These are phyloP conservation scores for Kudoa iwatai DNA, from an alignment of 30 jellyfish, hydroid and myxozoan species.

Conservation along the genomic window DNA sequence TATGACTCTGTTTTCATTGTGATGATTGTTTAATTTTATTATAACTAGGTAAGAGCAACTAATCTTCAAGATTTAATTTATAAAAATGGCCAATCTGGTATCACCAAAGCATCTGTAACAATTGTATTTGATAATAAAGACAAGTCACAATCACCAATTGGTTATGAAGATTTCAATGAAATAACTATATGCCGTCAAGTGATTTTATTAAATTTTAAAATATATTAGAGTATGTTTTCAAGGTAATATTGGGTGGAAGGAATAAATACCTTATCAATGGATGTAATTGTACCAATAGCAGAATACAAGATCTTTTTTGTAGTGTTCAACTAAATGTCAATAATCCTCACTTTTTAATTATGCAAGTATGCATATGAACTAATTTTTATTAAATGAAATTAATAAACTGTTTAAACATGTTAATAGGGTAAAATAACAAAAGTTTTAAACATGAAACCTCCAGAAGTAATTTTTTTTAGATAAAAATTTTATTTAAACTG, in stretches of 20 bases:
- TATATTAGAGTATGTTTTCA: background rate
- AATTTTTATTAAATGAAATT: no score
- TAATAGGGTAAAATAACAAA: constrained; percentile 62
- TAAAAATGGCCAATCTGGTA: constrained; percentile 84
- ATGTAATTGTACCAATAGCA: constrained; percentile 29
- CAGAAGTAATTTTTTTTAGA: constrained; percentile 11
- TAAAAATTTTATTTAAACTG: background rate
- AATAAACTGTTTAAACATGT: no score
- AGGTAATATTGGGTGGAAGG: constrained; percentile 76
- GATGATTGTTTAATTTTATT: background rate
- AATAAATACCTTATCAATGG: constrained; percentile 67
- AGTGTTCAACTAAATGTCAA: constrained; percentile 54
- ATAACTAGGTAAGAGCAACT: constrained; percentile 33
- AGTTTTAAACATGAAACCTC: constrained; percentile 59
- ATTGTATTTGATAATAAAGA: constrained; percentile 36
- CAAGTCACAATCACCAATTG: constrained; percentile 48
- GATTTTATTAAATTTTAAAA: background rate
- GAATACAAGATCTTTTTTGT: constrained; percentile 53
- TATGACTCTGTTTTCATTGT: background rate
- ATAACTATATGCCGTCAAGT: constrained; percentile 71
- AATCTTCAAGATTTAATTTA: constrained; percentile 37
- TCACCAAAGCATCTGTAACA: constrained; percentile 57
- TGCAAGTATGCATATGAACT: constrained; percentile 18
- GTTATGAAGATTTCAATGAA: constrained; percentile 54
- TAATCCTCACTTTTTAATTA: constrained; percentile 56